These are phyloP conservation scores for Gavia stellata DNA, from an alignment of 2,113 vertebrate species.

Conservation along the genomic window DNA sequence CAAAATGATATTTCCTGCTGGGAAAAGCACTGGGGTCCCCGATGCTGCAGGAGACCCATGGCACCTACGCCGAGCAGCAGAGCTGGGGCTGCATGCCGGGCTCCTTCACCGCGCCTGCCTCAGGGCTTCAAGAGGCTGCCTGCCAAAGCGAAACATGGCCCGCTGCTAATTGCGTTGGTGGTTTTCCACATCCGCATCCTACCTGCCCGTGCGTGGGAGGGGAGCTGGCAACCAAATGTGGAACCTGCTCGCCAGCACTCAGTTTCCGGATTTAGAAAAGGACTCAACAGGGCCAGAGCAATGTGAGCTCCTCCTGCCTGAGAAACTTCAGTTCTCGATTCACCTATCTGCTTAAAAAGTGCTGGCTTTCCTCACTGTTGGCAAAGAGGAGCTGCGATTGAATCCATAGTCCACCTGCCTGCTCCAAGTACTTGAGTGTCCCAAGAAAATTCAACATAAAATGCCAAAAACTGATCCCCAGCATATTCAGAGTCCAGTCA, in stretches of 20 bases:
- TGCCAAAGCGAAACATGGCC: background rate
- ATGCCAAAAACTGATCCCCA: background rate
- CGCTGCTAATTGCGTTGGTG: background rate
- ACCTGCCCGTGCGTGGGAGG: background rate
- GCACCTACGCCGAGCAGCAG: fast-evolving
- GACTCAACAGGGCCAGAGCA: background rate
- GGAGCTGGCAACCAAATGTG: background rate
- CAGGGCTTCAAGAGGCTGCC: background rate
- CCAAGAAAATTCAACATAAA: background rate
- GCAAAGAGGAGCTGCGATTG: background rate
- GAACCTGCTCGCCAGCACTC: background rate
- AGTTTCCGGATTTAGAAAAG: background rate
- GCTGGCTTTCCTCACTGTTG: background rate
- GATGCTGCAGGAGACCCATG: fast-evolving
- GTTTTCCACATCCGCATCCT: slow-evolving; percentile 9
- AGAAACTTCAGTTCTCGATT: fast-evolving
- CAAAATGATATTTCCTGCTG: background rate
- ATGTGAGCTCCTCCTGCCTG: background rate
- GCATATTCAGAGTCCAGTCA: background rate
- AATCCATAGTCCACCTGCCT: fast-evolving
- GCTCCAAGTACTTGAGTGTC: fast-evolving
- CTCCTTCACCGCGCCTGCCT: background rate
- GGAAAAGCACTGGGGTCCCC: fast-evolving
- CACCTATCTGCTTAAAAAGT: background rate
- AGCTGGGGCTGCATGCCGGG: fast-evolving